Evolutionary conservation across 2,113 vertebrate genomes (phyloP).

Genomic region (Gambusia affinis): DNA sequence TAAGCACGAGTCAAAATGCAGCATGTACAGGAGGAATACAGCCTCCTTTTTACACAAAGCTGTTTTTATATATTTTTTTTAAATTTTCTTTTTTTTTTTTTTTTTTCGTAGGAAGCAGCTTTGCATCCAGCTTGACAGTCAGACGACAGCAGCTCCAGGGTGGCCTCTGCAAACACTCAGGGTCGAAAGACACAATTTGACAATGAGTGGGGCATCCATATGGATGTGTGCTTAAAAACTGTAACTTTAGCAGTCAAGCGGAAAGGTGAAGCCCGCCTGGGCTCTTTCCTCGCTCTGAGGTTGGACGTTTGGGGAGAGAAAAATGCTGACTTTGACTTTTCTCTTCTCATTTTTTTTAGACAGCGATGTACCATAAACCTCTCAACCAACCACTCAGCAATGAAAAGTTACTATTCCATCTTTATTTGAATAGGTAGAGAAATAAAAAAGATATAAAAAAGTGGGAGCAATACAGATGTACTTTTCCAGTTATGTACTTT

Average conservation of each 20-base stretch:
- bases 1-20: conserved; percentile 39
- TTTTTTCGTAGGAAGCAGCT: conserved; percentile 14
- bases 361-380: too few relatives aligned
- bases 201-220: conserved; percentile 42
- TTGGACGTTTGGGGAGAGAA: too few relatives aligned
- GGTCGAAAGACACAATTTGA: conserved; percentile 32
- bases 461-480: conserved; percentile 17
- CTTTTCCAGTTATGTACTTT: neutral
- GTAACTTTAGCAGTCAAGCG: conserved; percentile 5
- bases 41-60: conserved; percentile 19
- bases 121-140: conserved; percentile 56
- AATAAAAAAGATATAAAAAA: neutral
- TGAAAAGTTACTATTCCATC: too few relatives aligned
- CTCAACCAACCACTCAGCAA: too few relatives aligned
- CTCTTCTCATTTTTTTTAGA: too few relatives aligned
- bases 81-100: neutral
- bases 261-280: conserved; percentile 16
- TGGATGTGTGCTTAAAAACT: conserved; percentile 24
- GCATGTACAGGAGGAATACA: conserved; percentile 41
- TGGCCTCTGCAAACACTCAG: conserved; percentile 49
- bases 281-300: conserved; percentile 4
- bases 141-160: conserved; percentile 42
- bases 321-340: too few relatives aligned
- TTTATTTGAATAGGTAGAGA: too few relatives aligned
- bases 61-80: conserved; percentile 16